Evolutionary conservation across 2,113 vertebrate species (phyloP), one percentile per base, ranked within the genome.

Genomic region (Falco punctatus): DNA sequence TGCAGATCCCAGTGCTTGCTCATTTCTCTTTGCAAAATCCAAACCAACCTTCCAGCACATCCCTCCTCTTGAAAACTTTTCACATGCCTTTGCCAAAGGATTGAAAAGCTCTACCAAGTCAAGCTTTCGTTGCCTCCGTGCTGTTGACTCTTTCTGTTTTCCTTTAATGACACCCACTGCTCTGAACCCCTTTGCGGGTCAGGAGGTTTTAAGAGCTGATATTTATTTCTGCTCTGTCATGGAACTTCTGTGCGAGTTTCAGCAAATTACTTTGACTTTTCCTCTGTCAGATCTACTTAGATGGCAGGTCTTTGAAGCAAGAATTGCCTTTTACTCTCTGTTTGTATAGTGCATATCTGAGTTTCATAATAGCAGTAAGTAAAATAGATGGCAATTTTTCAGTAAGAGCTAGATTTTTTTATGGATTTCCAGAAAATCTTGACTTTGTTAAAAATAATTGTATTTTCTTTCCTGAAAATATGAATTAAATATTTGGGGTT

Each of bases 1-100:
- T 94, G 59, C 69, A 94, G 71, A 94, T 84, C 61, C 77, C 65
- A 44, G 44, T 51, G 61, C 52, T 95, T 81, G 44, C 73, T 94
- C 92, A 72, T 95, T 92, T 86, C 52, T 87, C 80, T 95, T 81
- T n/a, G 5, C 22, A 94, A 87, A 90, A 83, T 85, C 44, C 85
- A 78, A 89, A 92, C 61, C 88, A 88, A 52, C 20, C n/a, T 94
- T 81, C 35, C 81, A 85, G 83, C 49, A 72, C 77, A 94, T 79
- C 92, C 94, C 77, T 90, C 75, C 85, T 95, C 86, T 91, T 87
- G 84, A 89, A 75, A 78, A 81, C 66, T 24, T 27, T 92, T 87
- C 78, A 51, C 46, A 33, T 89, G 82, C 27, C 44, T 95, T 90
- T 96, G 80, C 86, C 81, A 89, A 88, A 70, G 91, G 81, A 92